Base-by-base conservation (phyloP, 64 coral and sea anemone genomes). In the Porites lutea region DNA sequence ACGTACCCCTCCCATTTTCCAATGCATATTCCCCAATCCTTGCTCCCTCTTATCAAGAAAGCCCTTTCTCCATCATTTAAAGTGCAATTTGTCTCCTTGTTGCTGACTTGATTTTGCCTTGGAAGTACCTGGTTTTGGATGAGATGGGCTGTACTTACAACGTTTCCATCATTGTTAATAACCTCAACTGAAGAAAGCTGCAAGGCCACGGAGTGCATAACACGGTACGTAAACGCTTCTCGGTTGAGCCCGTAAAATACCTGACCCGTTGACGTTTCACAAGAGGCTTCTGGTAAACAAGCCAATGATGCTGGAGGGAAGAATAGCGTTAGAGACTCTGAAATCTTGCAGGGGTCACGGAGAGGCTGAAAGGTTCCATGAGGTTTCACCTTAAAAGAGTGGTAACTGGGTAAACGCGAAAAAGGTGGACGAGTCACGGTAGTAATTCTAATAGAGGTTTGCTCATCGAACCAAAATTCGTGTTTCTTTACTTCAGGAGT, bases 11-110 rank as follows among this genome's bases (percentile, higher is more conserved):
- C 11, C 90, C 90, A 92, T 73, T 87, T 92, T 52, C 90, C 90
- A 62, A 91, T 54, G 21, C 79, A 79, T 18, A 91, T 91, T 5
- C 89, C 89, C 78, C 77, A 91, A 46, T 92, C 90, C 48, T 92
- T 61, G 44, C 90, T 77, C 3, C 90, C 90, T 86, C 90, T 79
- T 65, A 92, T 66, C 44, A 92, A 52, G 67, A 92, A 78, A 6
- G 90, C 90, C 19, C 82, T 85, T 14, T 92, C 90, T 8, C 19
- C 15, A 13, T 59, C 79, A 48, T 92, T 82, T 4, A 92, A 16
- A 13, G 82, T 53, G 54, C 48, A 83, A 86, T 70, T 76, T 21
- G 44, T 75, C 16, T 21, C 16, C 6, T 12, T 19, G 27, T 83
- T 49, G 4, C 43, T 61, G 57, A 92, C 50, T 50, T 92, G 70